A percentile compares a stretch with the other conserved stretches of the same genome.
phyloP scores from a whole-genome alignment of 2,888 invertebrate species.

The Tillus elongatus region DNA sequence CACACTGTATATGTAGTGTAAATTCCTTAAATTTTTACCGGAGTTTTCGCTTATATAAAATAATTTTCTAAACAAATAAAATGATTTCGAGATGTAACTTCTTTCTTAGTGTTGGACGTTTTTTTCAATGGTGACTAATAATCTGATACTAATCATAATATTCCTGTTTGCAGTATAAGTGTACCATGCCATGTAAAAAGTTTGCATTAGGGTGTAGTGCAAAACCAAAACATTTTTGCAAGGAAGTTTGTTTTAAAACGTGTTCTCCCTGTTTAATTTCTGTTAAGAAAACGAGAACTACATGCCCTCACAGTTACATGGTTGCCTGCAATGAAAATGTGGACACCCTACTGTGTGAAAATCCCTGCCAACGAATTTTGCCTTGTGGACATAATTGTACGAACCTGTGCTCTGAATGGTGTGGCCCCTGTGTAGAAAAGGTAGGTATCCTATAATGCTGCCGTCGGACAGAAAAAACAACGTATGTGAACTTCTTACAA shows the following conservation, averaged over 20 bases:
- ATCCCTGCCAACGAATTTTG: constrained; percentile 43
- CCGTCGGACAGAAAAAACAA: too few relatives aligned
- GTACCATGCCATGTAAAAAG: constrained; percentile 42
- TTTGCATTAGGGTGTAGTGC: constrained; percentile 42
- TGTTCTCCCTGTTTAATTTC: constrained; percentile 44
- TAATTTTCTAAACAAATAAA: too few relatives aligned
- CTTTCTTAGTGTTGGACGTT: too few relatives aligned
- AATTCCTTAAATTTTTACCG: too few relatives aligned
- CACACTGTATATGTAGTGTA: too few relatives aligned
- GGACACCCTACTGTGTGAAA: constrained; percentile 39
- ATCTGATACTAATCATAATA: too few relatives aligned
- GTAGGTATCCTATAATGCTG: too few relatives aligned
- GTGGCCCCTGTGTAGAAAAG: constrained; percentile 43
- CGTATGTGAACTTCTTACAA: too few relatives aligned
- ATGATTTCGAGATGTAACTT: too few relatives aligned
- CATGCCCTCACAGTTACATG: constrained; percentile 43
- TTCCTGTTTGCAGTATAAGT: constrained; percentile 46
- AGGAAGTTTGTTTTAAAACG: constrained; percentile 42
- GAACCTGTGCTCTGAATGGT: constrained; percentile 43
- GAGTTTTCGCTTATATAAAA: too few relatives aligned
- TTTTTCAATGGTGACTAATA: too few relatives aligned
- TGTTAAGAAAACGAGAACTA: constrained; percentile 42
- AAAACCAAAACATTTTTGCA: constrained; percentile 26
- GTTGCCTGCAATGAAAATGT: constrained; percentile 42
- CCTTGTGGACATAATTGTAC: constrained; percentile 47